phyloP scores from a whole-genome alignment of 2,113 vertebrate species.

The Hylia prasina region DNA sequence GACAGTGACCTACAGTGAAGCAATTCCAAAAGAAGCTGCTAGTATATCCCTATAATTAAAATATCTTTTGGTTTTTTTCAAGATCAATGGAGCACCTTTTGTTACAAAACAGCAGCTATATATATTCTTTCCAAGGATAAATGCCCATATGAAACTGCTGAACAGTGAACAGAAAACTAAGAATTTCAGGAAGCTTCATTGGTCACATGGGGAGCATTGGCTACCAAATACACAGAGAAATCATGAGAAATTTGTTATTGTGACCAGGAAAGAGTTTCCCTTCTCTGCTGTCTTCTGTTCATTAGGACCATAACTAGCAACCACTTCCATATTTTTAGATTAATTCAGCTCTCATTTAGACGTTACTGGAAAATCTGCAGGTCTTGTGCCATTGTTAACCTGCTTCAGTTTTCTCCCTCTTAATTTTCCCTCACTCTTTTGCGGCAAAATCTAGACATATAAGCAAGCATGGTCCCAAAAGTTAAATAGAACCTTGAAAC shows the following conservation, averaged over 20 bases:
- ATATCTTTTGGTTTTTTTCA: background rate
- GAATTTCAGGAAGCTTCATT: background rate
- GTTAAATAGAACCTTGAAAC: background rate
- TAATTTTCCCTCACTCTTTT: background rate
- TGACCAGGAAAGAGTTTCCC: background rate
- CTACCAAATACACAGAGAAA: background rate
- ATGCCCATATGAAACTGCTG: background rate
- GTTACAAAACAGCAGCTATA: background rate
- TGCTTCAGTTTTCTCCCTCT: background rate
- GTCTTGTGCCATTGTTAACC: background rate
- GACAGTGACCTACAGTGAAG: background rate
- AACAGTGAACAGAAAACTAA: background rate
- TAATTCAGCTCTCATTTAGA: background rate
- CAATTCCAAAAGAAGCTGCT: background rate
- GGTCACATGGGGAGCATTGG: background rate
- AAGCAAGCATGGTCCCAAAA: background rate
- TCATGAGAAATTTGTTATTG: background rate
- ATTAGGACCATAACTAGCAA: background rate
- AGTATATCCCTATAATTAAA: background rate
- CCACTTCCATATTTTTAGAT: background rate
- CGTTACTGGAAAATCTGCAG: background rate
- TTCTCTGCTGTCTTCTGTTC: background rate
- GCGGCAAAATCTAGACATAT: background rate
- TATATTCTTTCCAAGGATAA: background rate
- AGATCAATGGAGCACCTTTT: background rate